A percentile compares a stretch with the other conserved stretches of the same genome.
Conservation (phyloP, 1,140 invertebrate genomes). For the Trichogramma pretiosum region DNA sequence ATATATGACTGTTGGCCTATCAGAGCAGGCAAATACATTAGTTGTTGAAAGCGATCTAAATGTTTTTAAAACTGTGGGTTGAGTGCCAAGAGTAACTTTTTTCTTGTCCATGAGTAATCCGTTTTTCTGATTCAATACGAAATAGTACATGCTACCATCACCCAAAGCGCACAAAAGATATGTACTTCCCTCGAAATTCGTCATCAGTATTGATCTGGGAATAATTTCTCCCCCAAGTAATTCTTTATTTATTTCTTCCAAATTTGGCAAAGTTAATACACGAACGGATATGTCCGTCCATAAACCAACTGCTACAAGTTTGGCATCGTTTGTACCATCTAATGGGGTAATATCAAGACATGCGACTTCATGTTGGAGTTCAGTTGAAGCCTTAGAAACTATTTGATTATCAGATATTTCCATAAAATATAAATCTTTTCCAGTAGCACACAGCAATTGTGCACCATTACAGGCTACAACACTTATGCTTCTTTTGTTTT, state of each 20-base stretch:
- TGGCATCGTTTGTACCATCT: constrained; percentile 52
- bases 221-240: constrained; percentile 90
- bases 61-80: constrained; percentile 86
- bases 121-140: constrained; percentile 65
- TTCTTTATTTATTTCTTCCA: constrained; percentile 76
- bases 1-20: constrained; percentile 97
- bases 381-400: constrained; percentile 55
- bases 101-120: constrained; percentile 75
- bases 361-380: constrained; percentile 87
- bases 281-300: constrained; percentile 96
- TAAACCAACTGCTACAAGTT: constrained; percentile 83
- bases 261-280: constrained; percentile 67
- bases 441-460: constrained; percentile 83
- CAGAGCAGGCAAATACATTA: constrained; percentile 98
- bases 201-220: constrained; percentile 88
- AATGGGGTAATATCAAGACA: constrained; percentile 91
- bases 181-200: constrained; percentile 84
- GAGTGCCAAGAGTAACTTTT: constrained; percentile 91
- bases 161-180: constrained; percentile 90
- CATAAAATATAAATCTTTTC: constrained; percentile 82
- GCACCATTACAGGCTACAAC: constrained; percentile 77
- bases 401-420: constrained; percentile 64
- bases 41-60: constrained; percentile 87
- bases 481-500: constrained; percentile 67
- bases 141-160: constrained; percentile 97